Evolutionary conservation across 2,113 vertebrate species (phyloP), one percentile per base, ranked within the genome.

Genomic region (Morone chrysops): DNA sequence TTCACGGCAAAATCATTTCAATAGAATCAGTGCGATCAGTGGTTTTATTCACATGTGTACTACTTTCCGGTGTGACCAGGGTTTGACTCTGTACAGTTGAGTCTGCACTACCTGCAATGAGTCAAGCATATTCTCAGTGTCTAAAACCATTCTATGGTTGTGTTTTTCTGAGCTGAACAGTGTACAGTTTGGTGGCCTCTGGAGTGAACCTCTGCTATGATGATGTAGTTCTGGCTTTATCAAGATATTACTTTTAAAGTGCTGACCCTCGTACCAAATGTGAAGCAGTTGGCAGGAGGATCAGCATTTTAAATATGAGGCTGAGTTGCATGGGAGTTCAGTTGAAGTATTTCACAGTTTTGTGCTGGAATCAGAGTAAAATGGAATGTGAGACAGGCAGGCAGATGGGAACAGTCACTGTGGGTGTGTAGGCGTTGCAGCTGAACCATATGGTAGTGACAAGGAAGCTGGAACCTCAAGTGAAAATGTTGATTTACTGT

Each of bases 331-430:
- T 54, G 50, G 41, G 16, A 41, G 43, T 81, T 59, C 12, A 61
- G 61, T 16, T 68, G 14, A 40, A 68, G 12, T 48, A 61, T 69
- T 25, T 47, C 17, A 61, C 10, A 12, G 18, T 31, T 45, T 70
- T 61, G 0, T 47, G 59, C 22, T 14, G 36, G 38, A 62, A 31
- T 61, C n/a, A 61, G 36, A 61, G 56, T 31, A 17, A 51, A 8
- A 61, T 48, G 18, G 3, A 50, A 43, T 12, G 54, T 4, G 0
- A 53, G 31, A 22, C 50, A 80, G 60, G 5, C 40, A 85, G 38
- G 38, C 71, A 82, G 60, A 71, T 77, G 67, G 51, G 43, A 54
- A 36, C 60, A 70, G 25, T 71, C 51, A n/a, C 25, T 65, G 43
- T 17, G 13, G n/a, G 14, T 60, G 69, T 60, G 36, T 67, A 36